Evolutionary conservation across 2,888 invertebrate genomes (phyloP).

Genomic region (Tachina grossa): DNA sequence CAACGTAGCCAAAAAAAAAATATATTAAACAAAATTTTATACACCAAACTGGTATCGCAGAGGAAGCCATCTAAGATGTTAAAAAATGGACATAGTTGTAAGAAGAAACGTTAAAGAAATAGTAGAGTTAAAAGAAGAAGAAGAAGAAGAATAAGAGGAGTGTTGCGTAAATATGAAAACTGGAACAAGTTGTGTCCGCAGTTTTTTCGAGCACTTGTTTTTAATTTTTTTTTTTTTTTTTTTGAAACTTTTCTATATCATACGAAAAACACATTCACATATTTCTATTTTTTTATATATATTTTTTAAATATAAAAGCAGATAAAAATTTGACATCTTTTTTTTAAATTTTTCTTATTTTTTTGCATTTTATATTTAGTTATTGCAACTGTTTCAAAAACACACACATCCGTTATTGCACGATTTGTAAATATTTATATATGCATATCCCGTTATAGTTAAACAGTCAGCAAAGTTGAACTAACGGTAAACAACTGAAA

Average conservation of each 20-base stretch:
- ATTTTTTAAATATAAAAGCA: background rate
- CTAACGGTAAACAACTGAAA: slow-evolving; percentile 77
- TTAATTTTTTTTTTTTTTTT: slow-evolving; percentile 17
- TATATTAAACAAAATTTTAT: slow-evolving; percentile 17
- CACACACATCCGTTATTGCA: slow-evolving; percentile 59
- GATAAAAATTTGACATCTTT: slow-evolving; percentile 40
- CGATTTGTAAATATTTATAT: slow-evolving; percentile 15
- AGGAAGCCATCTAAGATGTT: slow-evolving; percentile 24
- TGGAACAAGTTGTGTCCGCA: slow-evolving; percentile 49
- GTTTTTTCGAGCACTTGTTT: slow-evolving; percentile 7
- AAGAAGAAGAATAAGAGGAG: slow-evolving; percentile 46
- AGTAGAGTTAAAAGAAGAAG: slow-evolving; percentile 39
- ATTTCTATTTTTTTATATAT: slow-evolving; percentile 32
- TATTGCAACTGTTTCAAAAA: slow-evolving; percentile 20
- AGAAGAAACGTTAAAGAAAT: slow-evolving; percentile 12
- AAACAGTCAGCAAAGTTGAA: slow-evolving; percentile 73
- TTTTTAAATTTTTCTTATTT: slow-evolving; percentile 29
- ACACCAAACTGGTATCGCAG: slow-evolving; percentile 18
- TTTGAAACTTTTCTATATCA: background rate
- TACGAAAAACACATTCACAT: slow-evolving; percentile 38
- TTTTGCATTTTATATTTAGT: slow-evolving; percentile 22
- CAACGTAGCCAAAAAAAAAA: slow-evolving; percentile 2
- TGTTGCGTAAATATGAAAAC: slow-evolving; percentile 65
- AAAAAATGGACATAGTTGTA: slow-evolving; percentile 15
- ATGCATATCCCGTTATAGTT: slow-evolving; percentile 63